These are phyloP conservation scores for Apis florea DNA, from an alignment of 1,140 invertebrate genomes.

Conservation along the genomic window DNA sequence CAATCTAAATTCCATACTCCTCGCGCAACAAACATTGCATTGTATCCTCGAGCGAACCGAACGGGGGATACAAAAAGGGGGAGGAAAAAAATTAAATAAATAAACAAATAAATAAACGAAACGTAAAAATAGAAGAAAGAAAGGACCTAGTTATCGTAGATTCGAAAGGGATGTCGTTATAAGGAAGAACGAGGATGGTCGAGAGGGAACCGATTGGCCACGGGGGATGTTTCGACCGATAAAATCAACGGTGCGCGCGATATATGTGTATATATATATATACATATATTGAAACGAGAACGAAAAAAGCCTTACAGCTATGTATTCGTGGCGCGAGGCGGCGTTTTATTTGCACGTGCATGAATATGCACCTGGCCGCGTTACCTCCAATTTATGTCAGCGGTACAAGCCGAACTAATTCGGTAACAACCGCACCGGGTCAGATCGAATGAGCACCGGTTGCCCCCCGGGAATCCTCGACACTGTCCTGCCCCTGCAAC, in stretches of 20 bases:
- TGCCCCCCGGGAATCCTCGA: constrained; percentile 71
- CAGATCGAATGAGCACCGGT: constrained; percentile 72
- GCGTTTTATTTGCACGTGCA: constrained; percentile 33
- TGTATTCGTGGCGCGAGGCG: background rate
- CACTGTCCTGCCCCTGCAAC: constrained; percentile 49
- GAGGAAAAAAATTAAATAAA: background rate
- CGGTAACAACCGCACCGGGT: constrained; percentile 78
- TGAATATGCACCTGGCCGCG: constrained; percentile 67
- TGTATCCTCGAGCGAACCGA: background rate
- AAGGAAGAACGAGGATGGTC: background rate
- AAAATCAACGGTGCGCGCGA: constrained; percentile 2
- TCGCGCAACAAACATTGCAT: background rate
- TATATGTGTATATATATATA: too few species aligned
- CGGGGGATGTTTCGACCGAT: constrained; percentile 1
- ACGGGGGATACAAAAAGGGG: background rate
- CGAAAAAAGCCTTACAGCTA: background rate
- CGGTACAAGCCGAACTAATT: constrained; percentile 79
- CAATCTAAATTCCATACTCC: background rate
- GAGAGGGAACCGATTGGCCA: background rate
- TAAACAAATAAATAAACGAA: background rate
- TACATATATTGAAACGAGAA: too few species aligned
- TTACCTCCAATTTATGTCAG: constrained; percentile 79
- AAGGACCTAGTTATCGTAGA: background rate
- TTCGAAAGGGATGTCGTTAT: background rate
- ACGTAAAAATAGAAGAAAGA: background rate